Conservation (phyloP, 2,797 vertebrate genomes). For the Corythornis leucogaster region DNA sequence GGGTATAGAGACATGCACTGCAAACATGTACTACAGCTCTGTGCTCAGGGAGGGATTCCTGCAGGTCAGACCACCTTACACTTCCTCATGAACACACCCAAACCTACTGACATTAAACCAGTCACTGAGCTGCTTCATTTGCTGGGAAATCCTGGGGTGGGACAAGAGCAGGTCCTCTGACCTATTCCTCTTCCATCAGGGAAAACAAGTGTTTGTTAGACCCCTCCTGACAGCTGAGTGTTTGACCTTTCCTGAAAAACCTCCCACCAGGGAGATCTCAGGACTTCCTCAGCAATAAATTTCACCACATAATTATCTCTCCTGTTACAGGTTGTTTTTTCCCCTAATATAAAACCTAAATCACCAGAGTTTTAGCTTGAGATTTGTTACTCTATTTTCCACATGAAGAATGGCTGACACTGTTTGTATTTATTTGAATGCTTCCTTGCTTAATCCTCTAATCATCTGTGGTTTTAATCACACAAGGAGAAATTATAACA, state of each 20-base stretch:
- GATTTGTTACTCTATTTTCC: neutral
- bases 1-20: fast-evolving
- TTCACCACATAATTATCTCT: neutral
- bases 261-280: neutral
- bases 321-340: neutral
- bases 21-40: fast-evolving
- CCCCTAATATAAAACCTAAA: neutral
- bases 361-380: neutral
- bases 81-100: neutral
- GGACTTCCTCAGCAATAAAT: neutral
- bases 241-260: neutral
- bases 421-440: neutral
- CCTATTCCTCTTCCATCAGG: neutral
- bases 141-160: neutral
- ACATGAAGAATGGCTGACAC: neutral
- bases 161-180: neutral
- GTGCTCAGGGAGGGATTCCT: neutral
- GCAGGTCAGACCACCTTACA: neutral
- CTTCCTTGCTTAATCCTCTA: neutral
- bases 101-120: neutral
- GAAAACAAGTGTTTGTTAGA: neutral
- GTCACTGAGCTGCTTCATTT: neutral
- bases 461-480: neutral
- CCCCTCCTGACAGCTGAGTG: neutral
- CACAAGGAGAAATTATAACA: neutral